A percentile compares a stretch with the other conserved stretches of the same genome.
Conservation (phyloP, 1,140 invertebrate genomes). For the Antheraea pernyi region DNA sequence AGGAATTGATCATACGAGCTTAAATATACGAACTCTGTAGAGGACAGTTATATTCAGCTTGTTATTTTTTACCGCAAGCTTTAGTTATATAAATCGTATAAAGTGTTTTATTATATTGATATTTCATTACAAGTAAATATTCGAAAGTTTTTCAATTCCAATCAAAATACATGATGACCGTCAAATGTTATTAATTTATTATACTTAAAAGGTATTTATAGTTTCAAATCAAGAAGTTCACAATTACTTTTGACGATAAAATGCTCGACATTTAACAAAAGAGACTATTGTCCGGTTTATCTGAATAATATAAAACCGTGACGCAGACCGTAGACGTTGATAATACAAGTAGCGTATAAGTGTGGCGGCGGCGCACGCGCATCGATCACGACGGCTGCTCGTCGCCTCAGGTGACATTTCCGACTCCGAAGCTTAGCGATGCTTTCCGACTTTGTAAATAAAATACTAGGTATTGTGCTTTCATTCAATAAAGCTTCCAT, state of each 20-base stretch:
- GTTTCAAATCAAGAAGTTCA: no score
- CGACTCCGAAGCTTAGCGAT: neutral
- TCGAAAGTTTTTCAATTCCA: neutral
- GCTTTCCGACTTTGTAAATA: slow-evolving; percentile 37
- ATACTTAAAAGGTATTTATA: no score
- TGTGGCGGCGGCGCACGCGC: slow-evolving; percentile 53
- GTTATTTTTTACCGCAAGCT: neutral
- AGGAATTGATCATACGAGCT: no score
- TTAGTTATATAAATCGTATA: neutral
- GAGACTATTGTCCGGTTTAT: neutral
- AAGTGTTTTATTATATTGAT: neutral
- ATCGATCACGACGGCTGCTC: slow-evolving; percentile 52
- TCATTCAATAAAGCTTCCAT: neutral
- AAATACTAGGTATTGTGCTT: slow-evolving; percentile 9
- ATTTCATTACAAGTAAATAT: no score
- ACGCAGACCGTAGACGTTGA: slow-evolving; percentile 55
- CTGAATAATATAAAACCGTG: slow-evolving; percentile 30
- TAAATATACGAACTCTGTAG: no score
- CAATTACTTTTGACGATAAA: neutral
- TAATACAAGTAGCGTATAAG: slow-evolving; percentile 68
- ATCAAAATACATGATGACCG: neutral
- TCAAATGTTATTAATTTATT: neutral
- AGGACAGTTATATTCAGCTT: neutral
- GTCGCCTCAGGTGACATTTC: slow-evolving; percentile 47
- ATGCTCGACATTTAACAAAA: neutral